phyloP scores from a whole-genome alignment of 2,797 vertebrate genomes.

The Carcharodon carcharias region DNA sequence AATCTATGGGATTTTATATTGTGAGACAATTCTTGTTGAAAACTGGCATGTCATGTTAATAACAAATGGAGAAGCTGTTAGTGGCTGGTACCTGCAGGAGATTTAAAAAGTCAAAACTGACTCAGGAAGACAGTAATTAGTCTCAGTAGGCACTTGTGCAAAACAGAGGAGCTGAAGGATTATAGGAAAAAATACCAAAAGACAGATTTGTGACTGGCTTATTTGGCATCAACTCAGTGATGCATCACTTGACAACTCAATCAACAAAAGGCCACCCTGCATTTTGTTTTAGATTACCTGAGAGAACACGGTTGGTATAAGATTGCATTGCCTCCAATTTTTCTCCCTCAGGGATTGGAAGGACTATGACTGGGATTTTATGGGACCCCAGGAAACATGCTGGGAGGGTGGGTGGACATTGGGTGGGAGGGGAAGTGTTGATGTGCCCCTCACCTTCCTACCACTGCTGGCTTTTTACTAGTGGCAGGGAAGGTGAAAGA shows the following conservation, averaged over 20 bases:
- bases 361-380: too few relatives aligned
- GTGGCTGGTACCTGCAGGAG: not conserved
- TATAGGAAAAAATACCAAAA: not conserved
- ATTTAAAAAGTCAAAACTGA: not conserved
- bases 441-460: too few relatives aligned
- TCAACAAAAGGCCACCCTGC: not conserved
- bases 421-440: too few relatives aligned
- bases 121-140: slow-evolving; percentile 10
- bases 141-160: not conserved
- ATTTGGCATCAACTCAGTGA: not conserved
- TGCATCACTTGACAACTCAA: not conserved
- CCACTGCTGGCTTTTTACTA: too few relatives aligned
- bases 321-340: not conserved
- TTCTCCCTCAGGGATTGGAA: not conserved
- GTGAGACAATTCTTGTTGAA: not conserved
- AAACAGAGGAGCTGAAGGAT: not conserved
- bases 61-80: not conserved
- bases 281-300: not conserved
- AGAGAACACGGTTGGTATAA: not conserved
- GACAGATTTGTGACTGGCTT: not conserved
- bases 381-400: too few relatives aligned
- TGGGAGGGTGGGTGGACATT: too few relatives aligned
- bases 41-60: not conserved
- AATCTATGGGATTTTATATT: not conserved
- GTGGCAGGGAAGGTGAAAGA: too few relatives aligned